A percentile compares a stretch with the other conserved stretches of the same genome.
phyloP scores from a whole-genome alignment of 1,140 invertebrate species.

The Augochlora pura region DNA sequence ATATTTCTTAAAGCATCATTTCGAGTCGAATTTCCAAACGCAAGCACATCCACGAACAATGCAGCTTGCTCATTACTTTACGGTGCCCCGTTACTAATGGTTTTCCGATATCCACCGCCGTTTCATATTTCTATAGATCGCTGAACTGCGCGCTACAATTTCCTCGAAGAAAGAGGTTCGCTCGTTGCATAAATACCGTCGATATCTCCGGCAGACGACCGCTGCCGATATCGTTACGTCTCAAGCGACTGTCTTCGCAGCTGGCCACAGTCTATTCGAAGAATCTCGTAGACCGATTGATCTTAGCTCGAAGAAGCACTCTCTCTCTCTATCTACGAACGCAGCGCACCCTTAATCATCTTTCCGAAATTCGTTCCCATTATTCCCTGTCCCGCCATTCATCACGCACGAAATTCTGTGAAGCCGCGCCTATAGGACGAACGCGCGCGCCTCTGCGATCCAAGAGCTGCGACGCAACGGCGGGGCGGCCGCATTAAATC shows the following conservation, averaged over 20 bases:
- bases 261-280: constrained; percentile 5
- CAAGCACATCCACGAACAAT: no score
- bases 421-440: no score
- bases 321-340: no score
- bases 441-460: neutral
- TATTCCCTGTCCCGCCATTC: no score
- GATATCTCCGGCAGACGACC: no score
- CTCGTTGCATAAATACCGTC: neutral
- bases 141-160: neutral
- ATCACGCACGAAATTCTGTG: no score
- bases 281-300: neutral
- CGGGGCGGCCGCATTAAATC: neutral
- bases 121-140: neutral
- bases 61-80: neutral
- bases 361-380: neutral
- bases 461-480: neutral
- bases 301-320: no score
- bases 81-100: neutral
- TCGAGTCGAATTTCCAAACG: no score
- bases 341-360: neutral
- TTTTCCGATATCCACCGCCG: neutral
- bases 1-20: no score
- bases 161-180: neutral
- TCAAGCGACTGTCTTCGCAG: neutral
- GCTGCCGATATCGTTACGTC: neutral